Base-by-base conservation (phyloP, 92 coral and sea anemone species). In the Pocillopora meandrina region DNA sequence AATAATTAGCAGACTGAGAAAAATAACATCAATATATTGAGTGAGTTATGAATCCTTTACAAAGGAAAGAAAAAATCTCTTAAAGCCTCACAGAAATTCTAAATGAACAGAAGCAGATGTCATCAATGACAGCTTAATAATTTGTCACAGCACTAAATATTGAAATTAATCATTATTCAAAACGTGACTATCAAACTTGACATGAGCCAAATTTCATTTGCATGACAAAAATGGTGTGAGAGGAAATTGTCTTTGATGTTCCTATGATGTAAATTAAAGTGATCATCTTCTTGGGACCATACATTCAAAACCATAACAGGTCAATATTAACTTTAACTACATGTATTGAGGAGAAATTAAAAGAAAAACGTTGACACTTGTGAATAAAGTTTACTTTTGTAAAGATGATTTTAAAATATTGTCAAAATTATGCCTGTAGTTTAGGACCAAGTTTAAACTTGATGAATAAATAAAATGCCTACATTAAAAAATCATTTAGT, bases 191-290 rank as follows among this genome's bases (percentile, higher is more conserved):
- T 35, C 55, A 1, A 42, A 42, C 52, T 42, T 7, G n/a, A 35
- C 42, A 70, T 49, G 20, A 70, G 19, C 74, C 74, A 70, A 70
- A 70, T 70, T 70, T 70, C 3, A 70, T 70, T 35, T 35, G 19
- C 55, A 70, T 36, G 33, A 15, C 55, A 70, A 36, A 70, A 70
- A 55, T 70, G 42, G 16, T 35, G 74, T 20, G 33, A 70, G 74
- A 49, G 33, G 56, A 70, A 70, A 70, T 36, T 70, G 35, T 19
- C 16, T 68, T 18, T 12, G 17, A 12, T 33, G 16, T 20, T 34
- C 74, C 33, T 70, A 34, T 33, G 74, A 70, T 34, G 55, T 11
- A 70, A 70, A 70, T 70, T 70, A 70, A 42, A 42, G 52, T 3
- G 52, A 42, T 42, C 56, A 16, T 65, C 12, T 23, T 70, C 12